phyloP scores from a whole-genome alignment of 1,140 invertebrate species.

The Brachionus plicatilis region DNA sequence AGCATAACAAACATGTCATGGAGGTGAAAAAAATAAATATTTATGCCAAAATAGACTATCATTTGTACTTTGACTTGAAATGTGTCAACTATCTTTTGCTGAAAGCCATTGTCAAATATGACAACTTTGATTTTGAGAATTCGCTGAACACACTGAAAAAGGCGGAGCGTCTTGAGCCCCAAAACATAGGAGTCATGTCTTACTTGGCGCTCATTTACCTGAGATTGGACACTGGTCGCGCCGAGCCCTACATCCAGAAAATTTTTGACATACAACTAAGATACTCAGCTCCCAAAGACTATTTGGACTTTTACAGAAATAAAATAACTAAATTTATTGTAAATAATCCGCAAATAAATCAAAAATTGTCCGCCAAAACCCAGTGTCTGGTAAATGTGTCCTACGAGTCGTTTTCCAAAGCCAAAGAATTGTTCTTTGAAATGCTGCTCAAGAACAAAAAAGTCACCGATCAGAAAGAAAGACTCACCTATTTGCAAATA shows the following conservation, averaged over 20 bases:
- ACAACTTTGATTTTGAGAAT: background rate
- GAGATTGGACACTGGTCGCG: background rate
- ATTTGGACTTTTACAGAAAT: background rate
- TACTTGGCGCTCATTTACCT: background rate
- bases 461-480: background rate
- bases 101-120: conserved; percentile 21
- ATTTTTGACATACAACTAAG: background rate
- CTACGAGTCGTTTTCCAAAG: background rate
- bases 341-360: background rate
- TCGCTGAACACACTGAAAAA: background rate
- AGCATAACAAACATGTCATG: conserved; percentile 12
- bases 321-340: conserved; percentile 7
- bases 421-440: background rate
- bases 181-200: background rate
- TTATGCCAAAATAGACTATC: background rate
- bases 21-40: background rate
- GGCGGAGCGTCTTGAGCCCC: background rate
- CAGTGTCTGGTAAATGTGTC: background rate
- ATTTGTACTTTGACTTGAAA: conserved; percentile 24
- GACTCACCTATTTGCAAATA: background rate
- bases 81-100: conserved; percentile 13
- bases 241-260: background rate
- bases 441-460: background rate
- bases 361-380: background rate
- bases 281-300: background rate